Evolutionary conservation across 1,140 invertebrate genomes (phyloP).

Genomic region (Mercenaria mercenaria): DNA sequence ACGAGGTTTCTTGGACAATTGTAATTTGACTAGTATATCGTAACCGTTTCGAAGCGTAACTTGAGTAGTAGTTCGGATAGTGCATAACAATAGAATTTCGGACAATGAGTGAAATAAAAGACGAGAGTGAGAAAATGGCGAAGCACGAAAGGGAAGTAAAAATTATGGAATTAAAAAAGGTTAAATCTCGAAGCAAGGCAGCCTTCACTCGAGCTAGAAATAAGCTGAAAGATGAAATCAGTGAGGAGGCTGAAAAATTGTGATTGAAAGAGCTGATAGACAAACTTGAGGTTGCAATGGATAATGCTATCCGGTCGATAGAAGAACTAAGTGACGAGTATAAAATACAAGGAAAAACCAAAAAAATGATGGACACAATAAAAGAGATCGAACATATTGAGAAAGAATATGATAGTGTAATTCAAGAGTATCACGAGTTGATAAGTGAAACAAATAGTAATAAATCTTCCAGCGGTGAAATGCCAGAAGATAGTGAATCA

Average conservation of each 20-base stretch:
- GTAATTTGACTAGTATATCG: no score
- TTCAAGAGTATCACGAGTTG: neutral
- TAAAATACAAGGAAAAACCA: neutral
- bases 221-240: neutral
- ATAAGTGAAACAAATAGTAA: neutral
- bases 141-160: no score
- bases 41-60: no score
- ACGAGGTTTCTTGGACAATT: no score
- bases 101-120: no score
- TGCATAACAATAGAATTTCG: no score
- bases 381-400: neutral
- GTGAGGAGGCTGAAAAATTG: neutral
- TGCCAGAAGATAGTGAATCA: no score
- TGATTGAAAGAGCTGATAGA: neutral
- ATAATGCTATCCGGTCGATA: neutral
- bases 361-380: neutral
- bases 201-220: neutral
- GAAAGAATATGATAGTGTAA: neutral
- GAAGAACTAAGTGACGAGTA: neutral
- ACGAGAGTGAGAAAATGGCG: neutral
- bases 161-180: no score
- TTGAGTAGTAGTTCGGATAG: no score
- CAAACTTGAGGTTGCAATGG: neutral
- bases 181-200: neutral
- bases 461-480: no score